Base-by-base conservation (phyloP, 2,888 invertebrate genomes). In the Drosophila macrospina region DNA sequence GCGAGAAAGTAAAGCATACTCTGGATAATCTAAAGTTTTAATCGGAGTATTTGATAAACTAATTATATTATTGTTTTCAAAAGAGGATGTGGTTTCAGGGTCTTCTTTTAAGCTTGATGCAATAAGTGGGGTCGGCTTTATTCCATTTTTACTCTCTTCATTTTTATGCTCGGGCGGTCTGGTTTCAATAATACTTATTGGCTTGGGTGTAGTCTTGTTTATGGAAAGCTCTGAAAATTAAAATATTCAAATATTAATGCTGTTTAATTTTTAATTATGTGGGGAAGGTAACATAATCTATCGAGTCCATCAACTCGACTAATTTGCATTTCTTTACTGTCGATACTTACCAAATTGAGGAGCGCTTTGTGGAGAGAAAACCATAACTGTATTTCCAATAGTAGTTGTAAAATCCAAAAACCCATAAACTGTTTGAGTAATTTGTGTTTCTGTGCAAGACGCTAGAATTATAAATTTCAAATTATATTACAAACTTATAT, bases 401-500 rank as follows among this genome's bases (percentile, higher is more conserved):
- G 97, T 98, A 0, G 98, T 98, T 54, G 97, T 97, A 92, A 98
- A 98, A 92, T 98, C 98, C 79, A 98, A 93, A 92, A 98, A 98
- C 57, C 98, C 98, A 89, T 98, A 98, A 50, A 98, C 98, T 0
- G 98, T 98, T 93, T 98, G 97, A 16, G 98, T 98, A 73, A 96
- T 93, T 77, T 95, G 93, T 41, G 64, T 68, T 36, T 84, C 77
- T 30, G 63, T 64, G 34, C 60, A 63, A 16, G 67, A 61, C 26
- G 66, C 84, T 85, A 52, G 28, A 67, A 77, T 44, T n/a, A 34
- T n/a, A 42, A n/a, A n/a, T 13, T 26, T 2, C 4, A n/a, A 36
- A 32, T 5, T 10, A 11, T 20, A 5, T 20, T 11, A 16, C 5
- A 39, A 11, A 10, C 8, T 10, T 26, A 4, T 6, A 30, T 28